Evolutionary conservation across 30 jellyfish, hydroid and myxozoan genomes (phyloP).

Genomic region (Cassiopea xamachana): DNA sequence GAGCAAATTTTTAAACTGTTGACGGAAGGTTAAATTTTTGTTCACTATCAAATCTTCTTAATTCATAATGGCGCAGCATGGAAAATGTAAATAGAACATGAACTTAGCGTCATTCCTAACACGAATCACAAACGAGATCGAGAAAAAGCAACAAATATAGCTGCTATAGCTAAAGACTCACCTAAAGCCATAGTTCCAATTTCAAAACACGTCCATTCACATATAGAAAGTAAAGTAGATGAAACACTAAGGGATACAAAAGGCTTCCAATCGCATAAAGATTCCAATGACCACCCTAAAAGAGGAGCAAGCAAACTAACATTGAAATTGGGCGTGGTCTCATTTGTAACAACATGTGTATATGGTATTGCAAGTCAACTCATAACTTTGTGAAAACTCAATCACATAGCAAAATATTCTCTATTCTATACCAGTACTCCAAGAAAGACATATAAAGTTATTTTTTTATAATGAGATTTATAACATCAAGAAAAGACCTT

Average conservation of each 20-base stretch:
- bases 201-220: constrained; percentile 67
- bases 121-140: background rate
- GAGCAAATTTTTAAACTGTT: too few species aligned
- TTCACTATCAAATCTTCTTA: too few species aligned
- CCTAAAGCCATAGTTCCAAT: constrained; percentile 60
- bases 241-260: constrained; percentile 39
- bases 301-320: background rate
- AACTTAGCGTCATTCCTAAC: too few species aligned
- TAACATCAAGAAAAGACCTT: background rate
- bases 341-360: background rate
- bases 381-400: too few species aligned
- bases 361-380: too few species aligned
- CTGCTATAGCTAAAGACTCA: background rate
- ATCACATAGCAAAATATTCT: background rate
- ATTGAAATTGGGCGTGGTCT: background rate
- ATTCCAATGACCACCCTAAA: constrained; percentile 73
- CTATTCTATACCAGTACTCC: background rate
- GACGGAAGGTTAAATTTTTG: too few species aligned
- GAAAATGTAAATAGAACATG: too few species aligned
- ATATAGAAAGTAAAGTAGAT: constrained; percentile 3
- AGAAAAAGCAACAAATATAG: background rate
- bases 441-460: background rate
- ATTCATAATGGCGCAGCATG: too few species aligned
- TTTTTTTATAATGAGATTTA: background rate
- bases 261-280: constrained; percentile 62